Evolutionary conservation across 2,888 invertebrate genomes (phyloP), one percentile per base, ranked within the genome.

Genomic region (Sylvicola fuscatus): DNA sequence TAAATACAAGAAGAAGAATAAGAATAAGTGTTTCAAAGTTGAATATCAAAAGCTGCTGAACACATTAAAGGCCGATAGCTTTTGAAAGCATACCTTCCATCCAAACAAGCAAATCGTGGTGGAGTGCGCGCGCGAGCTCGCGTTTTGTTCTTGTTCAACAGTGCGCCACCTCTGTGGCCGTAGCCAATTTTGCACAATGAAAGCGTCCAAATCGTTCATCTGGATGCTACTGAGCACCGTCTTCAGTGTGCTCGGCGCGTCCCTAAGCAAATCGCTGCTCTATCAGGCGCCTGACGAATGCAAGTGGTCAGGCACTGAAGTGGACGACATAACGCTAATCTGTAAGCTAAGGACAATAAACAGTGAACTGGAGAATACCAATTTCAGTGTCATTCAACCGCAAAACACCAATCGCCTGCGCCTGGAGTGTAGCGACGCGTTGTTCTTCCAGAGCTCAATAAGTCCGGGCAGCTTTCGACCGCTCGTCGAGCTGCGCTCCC

Each of bases 291-390:
- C 84, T 35, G 82, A 83, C 53, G 81, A 84, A 55, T 87, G 86
- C 53, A 52, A 56, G 39, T 58, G 58, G 57, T 55, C 54, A 27
- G 56, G 56, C 38, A 51, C 49, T 11, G 56, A 56, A 41, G 41
- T 46, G 30, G 77, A 79, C 57, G 72, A 79, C 59, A 78, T 81
- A 44, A 72, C 77, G 10, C 67, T 81, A 45, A 73, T 73, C 42
- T 79, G 83, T 58, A 72, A 79, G 56, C 65, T 84, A 49, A 66
- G 83, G 47, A 77, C 83, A 37, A 81, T 84, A 52, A 82, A 84
- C 60, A 82, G 82, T 63, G 84, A 81, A 57, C 78, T 78, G 53
- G 84, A 79, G 60, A 79, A 79, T 46, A 87, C 83, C 15, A 86
- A 86, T 60, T 82, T 84, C 54, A 81, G 80, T 60, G 79, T 81